These are phyloP conservation scores for Manduca sexta DNA, from an alignment of 1,140 invertebrate genomes.

Conservation along the genomic window DNA sequence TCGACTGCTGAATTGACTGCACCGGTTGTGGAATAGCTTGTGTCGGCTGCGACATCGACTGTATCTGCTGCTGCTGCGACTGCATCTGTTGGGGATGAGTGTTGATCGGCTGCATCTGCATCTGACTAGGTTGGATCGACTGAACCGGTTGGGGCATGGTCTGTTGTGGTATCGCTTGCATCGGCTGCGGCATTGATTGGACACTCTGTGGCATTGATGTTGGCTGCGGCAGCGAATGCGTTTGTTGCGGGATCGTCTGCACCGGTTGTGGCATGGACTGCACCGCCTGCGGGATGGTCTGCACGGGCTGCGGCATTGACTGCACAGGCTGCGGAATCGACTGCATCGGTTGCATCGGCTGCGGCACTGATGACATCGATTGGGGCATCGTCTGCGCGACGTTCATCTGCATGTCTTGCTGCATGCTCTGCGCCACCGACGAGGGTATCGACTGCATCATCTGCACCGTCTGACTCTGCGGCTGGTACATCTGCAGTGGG, in stretches of 20 bases:
- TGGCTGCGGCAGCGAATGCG: constrained; percentile 12
- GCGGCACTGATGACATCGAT: constrained; percentile 23
- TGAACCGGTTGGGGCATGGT: constrained; percentile 9
- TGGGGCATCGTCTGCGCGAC: constrained; percentile 21
- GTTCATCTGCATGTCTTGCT: constrained; percentile 18
- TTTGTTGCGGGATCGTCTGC: constrained; percentile 13
- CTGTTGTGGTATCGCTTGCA: constrained; percentile 13
- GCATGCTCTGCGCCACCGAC: constrained; percentile 15
- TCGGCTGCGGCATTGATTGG: constrained; percentile 12
- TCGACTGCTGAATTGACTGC: constrained; percentile 1
- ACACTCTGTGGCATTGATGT: constrained; percentile 7
- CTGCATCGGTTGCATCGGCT: constrained; percentile 11
- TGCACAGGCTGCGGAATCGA: constrained; percentile 17
- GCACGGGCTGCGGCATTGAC: constrained; percentile 15
- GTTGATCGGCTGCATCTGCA: too few species aligned
- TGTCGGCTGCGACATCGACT: constrained; percentile 5
- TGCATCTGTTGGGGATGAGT: not conserved
- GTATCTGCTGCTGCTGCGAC: constrained; percentile 1
- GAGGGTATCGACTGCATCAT: constrained; percentile 27
- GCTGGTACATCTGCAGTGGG: constrained; percentile 62
- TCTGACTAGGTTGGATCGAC: not conserved
- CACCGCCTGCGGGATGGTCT: constrained; percentile 21
- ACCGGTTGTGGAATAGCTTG: not conserved
- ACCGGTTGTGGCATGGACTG: constrained; percentile 16
- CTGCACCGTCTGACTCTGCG: constrained; percentile 39